phyloP scores from a whole-genome alignment of 53 echinoderm and acorn worm genomes.

The Astropecten irregularis region DNA sequence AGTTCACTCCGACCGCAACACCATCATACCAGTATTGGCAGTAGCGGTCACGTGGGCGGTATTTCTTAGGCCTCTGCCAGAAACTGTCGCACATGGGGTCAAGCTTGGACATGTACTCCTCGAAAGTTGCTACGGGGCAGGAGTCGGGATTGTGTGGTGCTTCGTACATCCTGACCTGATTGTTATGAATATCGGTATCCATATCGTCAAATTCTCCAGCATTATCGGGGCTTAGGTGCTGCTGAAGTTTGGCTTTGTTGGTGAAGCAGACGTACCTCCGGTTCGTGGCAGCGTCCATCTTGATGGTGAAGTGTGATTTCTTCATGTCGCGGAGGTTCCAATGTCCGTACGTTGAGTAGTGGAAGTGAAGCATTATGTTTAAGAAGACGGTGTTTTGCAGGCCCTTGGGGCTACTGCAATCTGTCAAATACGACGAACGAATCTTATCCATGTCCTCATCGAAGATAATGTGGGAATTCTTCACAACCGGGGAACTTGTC shows the following conservation, averaged over 20 bases:
- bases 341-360: not conserved
- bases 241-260: not conserved
- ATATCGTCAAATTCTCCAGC: not conserved
- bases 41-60: not conserved
- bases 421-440: slow-evolving; percentile 17
- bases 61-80: slow-evolving; percentile 52
- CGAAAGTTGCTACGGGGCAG: slow-evolving; percentile 53
- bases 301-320: slow-evolving; percentile 19
- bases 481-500: not conserved
- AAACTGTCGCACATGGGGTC: slow-evolving; percentile 27
- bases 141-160: slow-evolving; percentile 4
- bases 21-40: slow-evolving; percentile 62
- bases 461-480: not conserved
- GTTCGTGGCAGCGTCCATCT: not conserved
- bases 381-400: slow-evolving; percentile 42
- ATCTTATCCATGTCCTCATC: slow-evolving; percentile 49
- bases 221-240: no score
- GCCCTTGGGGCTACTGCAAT: slow-evolving; percentile 16
- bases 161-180: slow-evolving; percentile 43
- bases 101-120: slow-evolving; percentile 39
- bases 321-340: slow-evolving; percentile 43
- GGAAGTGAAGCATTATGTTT: slow-evolving; percentile 36
- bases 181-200: slow-evolving; percentile 26
- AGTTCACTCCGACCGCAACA: slow-evolving; percentile 30
- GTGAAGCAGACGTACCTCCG: slow-evolving; percentile 23